These are phyloP conservation scores for Venusia cambrica DNA, from an alignment of 2,888 invertebrate species.

Conservation along the genomic window DNA sequence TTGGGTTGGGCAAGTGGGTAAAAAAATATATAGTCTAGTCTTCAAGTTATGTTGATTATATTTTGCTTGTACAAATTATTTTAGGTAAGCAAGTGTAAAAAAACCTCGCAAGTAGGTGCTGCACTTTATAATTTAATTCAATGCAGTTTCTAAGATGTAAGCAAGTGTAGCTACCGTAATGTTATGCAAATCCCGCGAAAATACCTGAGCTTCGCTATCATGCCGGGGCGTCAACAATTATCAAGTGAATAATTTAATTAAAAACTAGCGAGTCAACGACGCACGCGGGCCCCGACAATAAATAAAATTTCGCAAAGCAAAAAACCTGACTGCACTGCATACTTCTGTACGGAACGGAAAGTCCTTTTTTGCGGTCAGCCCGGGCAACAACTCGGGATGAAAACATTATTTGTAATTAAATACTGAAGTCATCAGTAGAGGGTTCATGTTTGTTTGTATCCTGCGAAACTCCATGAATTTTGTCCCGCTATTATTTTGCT, in stretches of 20 bases:
- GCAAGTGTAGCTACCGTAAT: no score
- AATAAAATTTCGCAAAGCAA: constrained; percentile 61
- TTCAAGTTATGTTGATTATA: no score
- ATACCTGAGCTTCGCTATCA: constrained; percentile 28
- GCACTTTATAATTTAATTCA: no score
- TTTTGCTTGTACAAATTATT: no score
- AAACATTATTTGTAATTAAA: constrained; percentile 33
- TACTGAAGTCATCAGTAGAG: constrained; percentile 23
- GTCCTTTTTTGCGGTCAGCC: constrained; percentile 41
- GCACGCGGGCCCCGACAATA: constrained; percentile 52
- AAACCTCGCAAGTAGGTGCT: no score
- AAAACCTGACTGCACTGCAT: constrained; percentile 31
- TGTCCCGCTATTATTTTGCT: constrained; percentile 17
- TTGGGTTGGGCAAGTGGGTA: no score
- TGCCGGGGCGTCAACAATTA: constrained; percentile 46
- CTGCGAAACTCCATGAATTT: constrained; percentile 19
- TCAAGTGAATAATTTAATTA: constrained; percentile 70
- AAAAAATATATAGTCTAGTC: no score
- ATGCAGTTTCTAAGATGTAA: no score
- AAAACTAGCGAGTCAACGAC: constrained; percentile 58
- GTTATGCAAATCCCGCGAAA: no score
- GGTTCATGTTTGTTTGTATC: constrained; percentile 15
- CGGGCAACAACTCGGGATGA: constrained; percentile 29
- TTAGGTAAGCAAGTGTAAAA: no score
- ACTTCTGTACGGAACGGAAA: constrained; percentile 37